phyloP scores from a whole-genome alignment of 2,797 vertebrate genomes.

The Schizopygopsis pylzovi region DNA sequence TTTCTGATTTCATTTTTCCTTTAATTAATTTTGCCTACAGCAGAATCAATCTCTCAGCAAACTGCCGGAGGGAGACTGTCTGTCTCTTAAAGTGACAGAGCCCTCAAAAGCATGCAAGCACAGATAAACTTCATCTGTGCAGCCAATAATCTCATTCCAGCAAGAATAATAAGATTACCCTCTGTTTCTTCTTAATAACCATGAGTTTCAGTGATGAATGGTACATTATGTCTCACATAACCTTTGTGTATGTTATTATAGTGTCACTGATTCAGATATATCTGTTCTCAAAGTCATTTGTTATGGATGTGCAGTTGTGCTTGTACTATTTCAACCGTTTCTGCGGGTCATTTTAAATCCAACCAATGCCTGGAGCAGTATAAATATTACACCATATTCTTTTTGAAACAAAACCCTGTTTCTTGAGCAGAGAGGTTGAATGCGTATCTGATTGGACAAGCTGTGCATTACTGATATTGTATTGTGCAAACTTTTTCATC shows the following conservation, averaged over 20 bases:
- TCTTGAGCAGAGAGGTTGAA: background rate
- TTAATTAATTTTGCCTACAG: constrained; percentile 39
- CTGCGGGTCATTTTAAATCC: background rate
- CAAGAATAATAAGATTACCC: constrained; percentile 10
- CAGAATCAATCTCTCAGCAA: constrained; percentile 8
- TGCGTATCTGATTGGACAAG: constrained; percentile 13
- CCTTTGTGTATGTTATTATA: constrained; percentile 18
- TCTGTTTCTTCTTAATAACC: constrained; percentile 14
- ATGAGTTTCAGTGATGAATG: constrained; percentile 19
- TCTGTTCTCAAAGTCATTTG: constrained; percentile 21
- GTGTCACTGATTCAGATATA: constrained; percentile 18
- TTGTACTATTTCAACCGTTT: constrained; percentile 13
- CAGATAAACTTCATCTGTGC: background rate
- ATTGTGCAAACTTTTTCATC: background rate
- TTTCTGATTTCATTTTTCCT: constrained; percentile 26
- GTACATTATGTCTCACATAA: constrained; percentile 15
- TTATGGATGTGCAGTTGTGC: background rate
- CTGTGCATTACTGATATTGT: constrained; percentile 1
- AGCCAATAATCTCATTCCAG: constrained; percentile 24
- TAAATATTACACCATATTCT: constrained; percentile 10
- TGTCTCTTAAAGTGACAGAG: constrained; percentile 37
- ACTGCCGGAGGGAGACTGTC: constrained; percentile 6
- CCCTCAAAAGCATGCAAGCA: background rate
- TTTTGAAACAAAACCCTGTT: constrained; percentile 14
- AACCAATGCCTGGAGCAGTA: background rate